These are phyloP conservation scores for Aleiodes leptofemur DNA, from an alignment of 2,888 invertebrate genomes.

Conservation along the genomic window DNA sequence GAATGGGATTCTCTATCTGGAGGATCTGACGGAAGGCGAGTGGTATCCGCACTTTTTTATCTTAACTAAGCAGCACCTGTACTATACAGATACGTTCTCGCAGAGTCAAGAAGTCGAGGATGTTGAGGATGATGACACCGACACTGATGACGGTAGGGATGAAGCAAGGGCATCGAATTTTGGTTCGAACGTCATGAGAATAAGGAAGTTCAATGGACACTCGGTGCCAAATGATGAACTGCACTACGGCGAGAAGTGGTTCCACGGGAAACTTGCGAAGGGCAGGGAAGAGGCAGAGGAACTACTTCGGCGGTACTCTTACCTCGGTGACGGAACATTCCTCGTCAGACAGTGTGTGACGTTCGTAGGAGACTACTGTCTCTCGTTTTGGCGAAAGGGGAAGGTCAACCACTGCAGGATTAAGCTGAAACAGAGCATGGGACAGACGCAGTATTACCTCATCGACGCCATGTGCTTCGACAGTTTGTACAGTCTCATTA, in stretches of 20 bases:
- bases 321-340: conserved; percentile 94
- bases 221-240: conserved; percentile 88
- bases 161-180: neutral
- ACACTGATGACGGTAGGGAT: conserved; percentile 29
- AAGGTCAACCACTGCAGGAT: conserved; percentile 95
- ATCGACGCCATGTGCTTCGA: conserved; percentile 93
- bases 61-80: conserved; percentile 90
- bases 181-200: neutral
- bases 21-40: conserved; percentile 91
- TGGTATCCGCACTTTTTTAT: conserved; percentile 98
- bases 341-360: conserved; percentile 95
- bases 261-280: conserved; percentile 90
- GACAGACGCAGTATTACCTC: conserved; percentile 92
- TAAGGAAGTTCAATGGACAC: conserved; percentile 71
- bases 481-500: conserved; percentile 93
- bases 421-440: conserved; percentile 90
- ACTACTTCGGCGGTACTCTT: conserved; percentile 84
- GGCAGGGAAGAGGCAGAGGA: conserved; percentile 85
- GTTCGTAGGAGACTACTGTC: conserved; percentile 96
- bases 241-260: conserved; percentile 96
- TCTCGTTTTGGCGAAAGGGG: conserved; percentile 95
- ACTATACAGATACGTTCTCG: conserved; percentile 86
- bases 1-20: conserved; percentile 91
- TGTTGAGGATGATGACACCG: conserved; percentile 77
- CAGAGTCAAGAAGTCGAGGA: conserved; percentile 74